Conservation (phyloP, 2,797 vertebrate species). For the Apodemus agrarius region DNA sequence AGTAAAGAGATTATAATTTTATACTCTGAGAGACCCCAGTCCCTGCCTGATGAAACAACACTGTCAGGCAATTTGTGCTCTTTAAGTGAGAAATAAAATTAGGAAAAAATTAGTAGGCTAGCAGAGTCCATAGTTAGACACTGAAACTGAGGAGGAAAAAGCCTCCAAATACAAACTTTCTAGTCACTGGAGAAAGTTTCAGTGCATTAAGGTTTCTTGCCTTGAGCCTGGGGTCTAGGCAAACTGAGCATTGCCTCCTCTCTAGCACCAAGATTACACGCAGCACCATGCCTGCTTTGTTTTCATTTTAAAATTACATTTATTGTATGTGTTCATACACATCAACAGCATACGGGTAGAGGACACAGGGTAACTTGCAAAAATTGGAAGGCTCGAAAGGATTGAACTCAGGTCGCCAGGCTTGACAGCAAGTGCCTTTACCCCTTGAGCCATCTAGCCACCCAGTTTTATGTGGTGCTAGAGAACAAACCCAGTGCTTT, state of each 20-base stretch:
- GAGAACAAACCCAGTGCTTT: not conserved
- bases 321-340: not conserved
- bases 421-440: not conserved
- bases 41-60: conserved; percentile 12
- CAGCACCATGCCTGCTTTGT: not conserved
- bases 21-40: not conserved
- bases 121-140: not conserved
- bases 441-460: not conserved
- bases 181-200: not conserved
- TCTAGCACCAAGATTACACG: not conserved
- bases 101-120: not conserved
- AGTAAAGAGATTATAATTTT: conserved; percentile 51
- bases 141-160: not conserved
- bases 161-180: not conserved
- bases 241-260: not conserved
- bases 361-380: not conserved
- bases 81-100: not conserved
- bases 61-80: not conserved
- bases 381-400: not conserved
- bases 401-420: not conserved
- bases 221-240: not conserved
- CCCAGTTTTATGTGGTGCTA: not conserved
- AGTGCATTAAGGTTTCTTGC: not conserved
- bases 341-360: not conserved
- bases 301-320: not conserved